Conservation (phyloP, 2,888 invertebrate species). For the Drosophila atripex region DNA sequence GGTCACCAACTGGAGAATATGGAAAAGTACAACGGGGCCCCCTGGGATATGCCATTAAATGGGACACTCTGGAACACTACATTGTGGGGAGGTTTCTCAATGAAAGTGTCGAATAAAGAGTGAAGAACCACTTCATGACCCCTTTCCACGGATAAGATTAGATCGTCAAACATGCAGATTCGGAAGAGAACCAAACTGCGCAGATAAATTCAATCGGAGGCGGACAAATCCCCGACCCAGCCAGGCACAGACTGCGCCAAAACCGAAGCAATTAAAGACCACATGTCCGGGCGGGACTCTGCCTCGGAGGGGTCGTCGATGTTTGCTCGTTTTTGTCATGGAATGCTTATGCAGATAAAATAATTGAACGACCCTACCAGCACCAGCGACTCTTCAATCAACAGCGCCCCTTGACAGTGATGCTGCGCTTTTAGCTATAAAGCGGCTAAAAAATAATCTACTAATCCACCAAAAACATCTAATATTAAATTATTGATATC, state of each 20-base stretch:
- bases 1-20: too few species aligned
- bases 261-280: slow-evolving; percentile 25
- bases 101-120: too few species aligned
- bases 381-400: slow-evolving; percentile 57
- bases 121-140: background rate
- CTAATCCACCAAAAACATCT: background rate
- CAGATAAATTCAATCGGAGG: slow-evolving; percentile 43
- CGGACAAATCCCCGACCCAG: slow-evolving; percentile 7
- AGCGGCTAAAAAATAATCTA: background rate
- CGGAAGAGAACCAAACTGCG: slow-evolving; percentile 22
- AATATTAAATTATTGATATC: too few species aligned
- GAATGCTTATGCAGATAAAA: slow-evolving; percentile 51
- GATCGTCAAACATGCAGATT: slow-evolving; percentile 8
- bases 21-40: background rate
- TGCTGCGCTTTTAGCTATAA: background rate
- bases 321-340: background rate
- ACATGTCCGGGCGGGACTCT: background rate
- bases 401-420: slow-evolving; percentile 20
- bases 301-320: background rate
- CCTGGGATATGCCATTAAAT: background rate
- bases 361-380: slow-evolving; percentile 64
- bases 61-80: background rate
- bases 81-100: background rate
- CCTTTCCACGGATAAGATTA: slow-evolving; percentile 33
- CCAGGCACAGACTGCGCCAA: slow-evolving; percentile 23